Evolutionary conservation across 2,113 vertebrate species (phyloP).

Genomic region (Corythoichthys intestinalis): DNA sequence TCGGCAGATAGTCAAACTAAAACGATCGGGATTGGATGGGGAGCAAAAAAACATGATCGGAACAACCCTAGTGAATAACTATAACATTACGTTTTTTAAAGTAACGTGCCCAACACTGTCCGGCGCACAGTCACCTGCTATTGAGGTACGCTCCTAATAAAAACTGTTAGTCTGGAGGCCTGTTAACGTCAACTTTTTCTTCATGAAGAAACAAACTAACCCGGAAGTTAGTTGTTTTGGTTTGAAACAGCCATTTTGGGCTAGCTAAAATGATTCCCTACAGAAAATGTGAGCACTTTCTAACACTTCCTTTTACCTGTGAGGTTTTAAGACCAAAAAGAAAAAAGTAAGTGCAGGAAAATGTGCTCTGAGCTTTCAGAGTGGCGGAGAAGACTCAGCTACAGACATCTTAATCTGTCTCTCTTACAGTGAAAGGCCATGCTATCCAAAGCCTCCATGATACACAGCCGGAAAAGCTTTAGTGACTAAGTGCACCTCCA

Average conservation of each 20-base stretch:
- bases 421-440: constrained; percentile 37
- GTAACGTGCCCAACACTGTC: too few species aligned
- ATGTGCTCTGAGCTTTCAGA: neutral
- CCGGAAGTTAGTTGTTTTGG: neutral
- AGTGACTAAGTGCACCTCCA: constrained; percentile 48
- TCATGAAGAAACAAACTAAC: too few species aligned
- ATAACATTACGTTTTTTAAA: too few species aligned
- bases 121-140: too few species aligned
- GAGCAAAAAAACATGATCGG: too few species aligned
- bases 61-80: too few species aligned
- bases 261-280: neutral
- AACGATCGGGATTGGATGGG: too few species aligned
- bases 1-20: too few species aligned
- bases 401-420: constrained; percentile 39
- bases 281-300: neutral
- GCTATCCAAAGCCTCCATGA: constrained; percentile 46
- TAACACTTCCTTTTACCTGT: neutral
- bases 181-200: too few species aligned
- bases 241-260: neutral
- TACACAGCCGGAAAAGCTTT: constrained; percentile 37
- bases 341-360: neutral
- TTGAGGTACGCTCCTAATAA: too few species aligned
- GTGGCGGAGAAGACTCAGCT: constrained; percentile 5
- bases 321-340: neutral
- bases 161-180: too few species aligned